Base-by-base conservation (phyloP, 2,113 vertebrate species). In the Odobenus rosmarus region DNA sequence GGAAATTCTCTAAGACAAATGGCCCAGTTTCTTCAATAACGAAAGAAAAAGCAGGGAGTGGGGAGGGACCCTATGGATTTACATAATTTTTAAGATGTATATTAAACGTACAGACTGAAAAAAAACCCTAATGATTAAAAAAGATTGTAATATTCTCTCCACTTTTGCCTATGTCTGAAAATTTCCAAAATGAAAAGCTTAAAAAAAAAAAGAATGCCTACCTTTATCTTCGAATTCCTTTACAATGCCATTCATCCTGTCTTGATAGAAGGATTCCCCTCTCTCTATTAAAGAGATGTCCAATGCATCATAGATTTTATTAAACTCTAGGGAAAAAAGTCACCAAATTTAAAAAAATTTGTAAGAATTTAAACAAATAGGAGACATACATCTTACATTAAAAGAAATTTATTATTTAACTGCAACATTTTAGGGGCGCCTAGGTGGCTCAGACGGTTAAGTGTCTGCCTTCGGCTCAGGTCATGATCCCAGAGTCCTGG, bases 251-350 rank as follows among this genome's bases (percentile, higher is more conserved):
- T 98, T 98, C 99, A 99, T 99, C 98, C 98, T 98, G 12, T 99
- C 99, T 28, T 99, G 99, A 98, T 99, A 99, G 98, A 96, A 99
- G 0, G 99, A 99, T 97, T 99, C 99, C 16, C 99, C 99, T 97
- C 99, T 98, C 94, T 99, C 99, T 33, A 98, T 86, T 85, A 99
- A 91, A 13, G 97, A 91, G 83, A 99, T 81, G 74, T 99, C 99
- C 99, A 99, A 97, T 96, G 99, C 99, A 82, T 99, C 97, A 90
- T 99, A 99, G 96, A 99, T 99, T 98, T 98, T 99, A 98, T 99
- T 99, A 97, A 99, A 99, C 98, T 99, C 99, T 99, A 96, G 16
- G 83, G 7, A 67, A 61, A 96, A 96, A 74, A 86, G 31, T 80
- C 18, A 93, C 59, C 55, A 97, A 76, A 90, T 62, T 67, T 16